A percentile compares a stretch with the other conserved stretches of the same genome.
phyloP scores from a whole-genome alignment of 35 echinoderm and acorn worm species.

The Hemicentrotus pulcherrimus region DNA sequence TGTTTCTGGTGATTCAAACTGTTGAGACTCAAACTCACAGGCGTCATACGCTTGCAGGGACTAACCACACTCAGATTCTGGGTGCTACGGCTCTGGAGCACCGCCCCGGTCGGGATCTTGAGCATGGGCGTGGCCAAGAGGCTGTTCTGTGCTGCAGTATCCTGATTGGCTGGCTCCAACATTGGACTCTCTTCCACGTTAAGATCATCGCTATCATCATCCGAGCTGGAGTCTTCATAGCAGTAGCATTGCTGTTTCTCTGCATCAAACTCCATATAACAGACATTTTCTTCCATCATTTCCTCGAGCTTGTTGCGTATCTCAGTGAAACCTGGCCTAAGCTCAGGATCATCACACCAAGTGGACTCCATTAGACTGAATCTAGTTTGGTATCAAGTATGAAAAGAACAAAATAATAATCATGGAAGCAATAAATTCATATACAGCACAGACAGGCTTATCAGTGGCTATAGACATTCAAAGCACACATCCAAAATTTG shows the following conservation, averaged over 20 bases:
- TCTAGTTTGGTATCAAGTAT: conserved; percentile 32
- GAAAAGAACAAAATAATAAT: background rate
- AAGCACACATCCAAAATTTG: too few relatives aligned
- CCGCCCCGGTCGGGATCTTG: background rate
- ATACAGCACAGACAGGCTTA: background rate
- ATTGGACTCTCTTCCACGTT: conserved; percentile 59
- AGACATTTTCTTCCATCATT: conserved; percentile 81
- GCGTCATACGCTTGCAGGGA: conserved; percentile 39
- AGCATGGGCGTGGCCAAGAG: conserved; percentile 33
- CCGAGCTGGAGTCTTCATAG: conserved; percentile 65
- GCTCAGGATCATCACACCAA: conserved; percentile 79
- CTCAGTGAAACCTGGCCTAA: conserved; percentile 83
- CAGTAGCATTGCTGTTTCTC: conserved; percentile 53
- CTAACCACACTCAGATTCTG: conserved; percentile 23
- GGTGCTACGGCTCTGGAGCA: conserved; percentile 13
- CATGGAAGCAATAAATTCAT: background rate
- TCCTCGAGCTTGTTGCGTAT: conserved; percentile 77
- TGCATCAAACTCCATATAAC: conserved; percentile 74
- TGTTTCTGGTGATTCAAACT: conserved; percentile 8
- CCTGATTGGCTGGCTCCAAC: conserved; percentile 28
- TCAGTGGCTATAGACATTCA: background rate
- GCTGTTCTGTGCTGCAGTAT: background rate
- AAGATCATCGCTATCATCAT: conserved; percentile 26
- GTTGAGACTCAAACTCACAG: conserved; percentile 30
- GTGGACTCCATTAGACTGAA: conserved; percentile 82